These are phyloP conservation scores for Metopolophium dirhodum DNA, from an alignment of 1,140 invertebrate genomes.

Conservation along the genomic window DNA sequence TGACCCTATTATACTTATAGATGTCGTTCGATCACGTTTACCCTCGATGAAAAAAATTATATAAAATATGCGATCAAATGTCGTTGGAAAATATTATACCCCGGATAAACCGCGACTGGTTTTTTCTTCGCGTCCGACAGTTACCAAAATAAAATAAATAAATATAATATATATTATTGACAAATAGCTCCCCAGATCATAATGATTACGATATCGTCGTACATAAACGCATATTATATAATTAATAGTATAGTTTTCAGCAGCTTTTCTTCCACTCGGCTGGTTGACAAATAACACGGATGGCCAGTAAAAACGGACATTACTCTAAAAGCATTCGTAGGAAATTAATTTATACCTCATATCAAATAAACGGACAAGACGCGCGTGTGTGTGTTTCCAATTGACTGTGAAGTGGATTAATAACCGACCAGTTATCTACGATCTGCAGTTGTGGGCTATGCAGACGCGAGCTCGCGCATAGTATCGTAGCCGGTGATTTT, in stretches of 20 bases:
- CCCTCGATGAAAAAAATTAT: too few relatives aligned
- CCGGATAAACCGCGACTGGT: not conserved
- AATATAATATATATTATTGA: not conserved
- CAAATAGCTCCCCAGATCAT: constrained; percentile 21
- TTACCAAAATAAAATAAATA: not conserved
- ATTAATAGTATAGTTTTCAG: constrained; percentile 26
- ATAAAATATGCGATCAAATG: too few relatives aligned
- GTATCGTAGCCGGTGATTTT: not conserved
- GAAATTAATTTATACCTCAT: constrained; percentile 50
- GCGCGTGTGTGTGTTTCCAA: constrained; percentile 11
- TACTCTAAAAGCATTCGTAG: constrained; percentile 24
- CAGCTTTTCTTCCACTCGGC: constrained; percentile 1
- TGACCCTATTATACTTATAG: too few relatives aligned
- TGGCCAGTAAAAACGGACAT: not conserved
- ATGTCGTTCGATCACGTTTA: too few relatives aligned
- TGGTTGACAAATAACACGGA: constrained; percentile 51
- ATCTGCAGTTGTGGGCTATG: not conserved
- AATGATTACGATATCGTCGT: constrained; percentile 46
- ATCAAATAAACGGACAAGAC: constrained; percentile 44
- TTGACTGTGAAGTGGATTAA: constrained; percentile 55
- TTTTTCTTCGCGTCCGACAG: not conserved
- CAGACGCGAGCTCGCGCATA: not conserved
- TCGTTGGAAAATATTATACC: not conserved
- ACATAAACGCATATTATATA: not conserved
- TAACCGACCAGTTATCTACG: constrained; percentile 54